Conservation (phyloP, 2,113 vertebrate species). For the Australoheros scitulus region DNA sequence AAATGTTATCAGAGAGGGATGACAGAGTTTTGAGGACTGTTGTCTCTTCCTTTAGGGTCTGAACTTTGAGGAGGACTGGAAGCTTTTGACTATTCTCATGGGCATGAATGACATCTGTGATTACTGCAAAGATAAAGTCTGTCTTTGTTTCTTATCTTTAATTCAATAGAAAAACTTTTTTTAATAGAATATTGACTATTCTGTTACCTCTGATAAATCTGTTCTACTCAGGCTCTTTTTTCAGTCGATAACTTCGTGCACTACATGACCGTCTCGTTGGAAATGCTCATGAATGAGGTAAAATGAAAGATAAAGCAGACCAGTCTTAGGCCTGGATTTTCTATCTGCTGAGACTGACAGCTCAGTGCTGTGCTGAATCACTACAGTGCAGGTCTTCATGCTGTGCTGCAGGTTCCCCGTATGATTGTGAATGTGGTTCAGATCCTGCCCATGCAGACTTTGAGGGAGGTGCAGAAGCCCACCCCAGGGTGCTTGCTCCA, state of each 20-base stretch:
- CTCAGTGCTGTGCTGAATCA: background rate
- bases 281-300: slow-evolving; percentile 85
- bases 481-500: slow-evolving; percentile 81
- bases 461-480: slow-evolving; percentile 81
- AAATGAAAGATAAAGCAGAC: background rate
- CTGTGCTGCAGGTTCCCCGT: slow-evolving; percentile 77
- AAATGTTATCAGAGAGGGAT: background rate
- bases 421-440: slow-evolving; percentile 85
- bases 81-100: slow-evolving; percentile 83
- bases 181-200: background rate
- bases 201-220: background rate
- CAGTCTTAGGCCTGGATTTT: background rate
- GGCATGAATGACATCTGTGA: slow-evolving; percentile 86
- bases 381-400: background rate
- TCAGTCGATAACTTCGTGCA: slow-evolving; percentile 83
- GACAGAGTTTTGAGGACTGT: background rate
- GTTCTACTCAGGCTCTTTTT: slow-evolving; percentile 72
- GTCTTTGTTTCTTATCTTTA: background rate
- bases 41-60: slow-evolving; percentile 64
- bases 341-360: background rate
- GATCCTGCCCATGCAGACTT: slow-evolving; percentile 78
- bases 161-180: background rate
- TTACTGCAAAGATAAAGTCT: slow-evolving; percentile 85
- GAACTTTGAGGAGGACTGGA: slow-evolving; percentile 83
- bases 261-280: slow-evolving; percentile 80